Evolutionary conservation across 2,113 vertebrate species (phyloP).

Genomic region (Montifringilla adamsi): DNA sequence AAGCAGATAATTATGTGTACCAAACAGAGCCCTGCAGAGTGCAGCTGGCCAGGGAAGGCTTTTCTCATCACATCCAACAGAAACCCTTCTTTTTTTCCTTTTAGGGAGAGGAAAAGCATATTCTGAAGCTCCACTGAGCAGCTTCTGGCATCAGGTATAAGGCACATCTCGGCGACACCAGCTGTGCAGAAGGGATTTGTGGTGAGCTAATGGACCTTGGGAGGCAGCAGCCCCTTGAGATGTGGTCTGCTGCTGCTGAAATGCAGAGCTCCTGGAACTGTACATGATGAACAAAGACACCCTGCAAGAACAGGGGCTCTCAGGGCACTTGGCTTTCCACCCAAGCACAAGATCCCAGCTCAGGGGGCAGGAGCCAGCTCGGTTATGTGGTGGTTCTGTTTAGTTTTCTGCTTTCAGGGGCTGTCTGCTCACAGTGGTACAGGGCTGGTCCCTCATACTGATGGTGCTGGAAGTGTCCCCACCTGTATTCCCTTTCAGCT

Average conservation of each 20-base stretch:
- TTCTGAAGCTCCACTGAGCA: background rate
- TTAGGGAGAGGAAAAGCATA: background rate
- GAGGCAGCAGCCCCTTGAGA: background rate
- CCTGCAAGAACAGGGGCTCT: rapidly evolving
- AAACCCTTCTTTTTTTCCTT: background rate
- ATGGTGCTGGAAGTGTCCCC: background rate
- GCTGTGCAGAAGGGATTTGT: background rate
- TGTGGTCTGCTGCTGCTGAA: background rate
- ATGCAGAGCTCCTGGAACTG: background rate
- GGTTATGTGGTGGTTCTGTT: background rate
- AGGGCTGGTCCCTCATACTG: rapidly evolving
- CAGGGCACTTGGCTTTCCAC: background rate
- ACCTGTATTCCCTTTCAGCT: background rate
- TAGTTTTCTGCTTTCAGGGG: background rate
- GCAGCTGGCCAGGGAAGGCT: background rate
- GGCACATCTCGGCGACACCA: background rate
- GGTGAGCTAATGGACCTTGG: background rate
- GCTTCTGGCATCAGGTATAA: background rate
- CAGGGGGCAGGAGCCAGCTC: background rate
- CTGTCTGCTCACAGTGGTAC: background rate
- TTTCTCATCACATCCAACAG: background rate
- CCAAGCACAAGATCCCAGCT: background rate
- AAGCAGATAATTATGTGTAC: conserved; percentile 41
- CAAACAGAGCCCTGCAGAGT: conserved; percentile 34
- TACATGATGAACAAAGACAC: background rate